Evolutionary conservation across 1,140 invertebrate species (phyloP).

Genomic region (Meloidogyne floridensis): DNA sequence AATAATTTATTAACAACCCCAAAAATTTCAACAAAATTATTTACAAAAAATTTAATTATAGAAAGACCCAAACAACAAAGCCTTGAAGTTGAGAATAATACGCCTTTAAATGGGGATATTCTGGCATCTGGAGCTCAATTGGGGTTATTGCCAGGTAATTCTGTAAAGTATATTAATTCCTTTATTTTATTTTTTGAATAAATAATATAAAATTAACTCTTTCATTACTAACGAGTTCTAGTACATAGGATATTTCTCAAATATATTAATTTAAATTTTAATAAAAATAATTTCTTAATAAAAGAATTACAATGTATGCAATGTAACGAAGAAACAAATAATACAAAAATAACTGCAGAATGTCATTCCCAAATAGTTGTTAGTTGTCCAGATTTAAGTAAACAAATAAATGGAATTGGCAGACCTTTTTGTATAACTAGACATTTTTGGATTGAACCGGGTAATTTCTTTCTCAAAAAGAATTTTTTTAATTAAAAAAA

Average conservation of each 20-base stretch:
- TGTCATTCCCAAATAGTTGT: slow-evolving; percentile 34
- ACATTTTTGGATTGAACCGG: slow-evolving; percentile 45
- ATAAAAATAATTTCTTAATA: background rate
- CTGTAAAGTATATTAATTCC: too few species aligned
- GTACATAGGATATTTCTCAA: background rate
- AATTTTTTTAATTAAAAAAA: background rate
- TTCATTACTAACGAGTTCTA: too few species aligned
- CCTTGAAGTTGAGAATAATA: background rate
- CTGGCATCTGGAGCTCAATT: slow-evolving; percentile 4
- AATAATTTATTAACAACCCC: background rate
- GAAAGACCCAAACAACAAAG: background rate
- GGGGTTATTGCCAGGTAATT: background rate
- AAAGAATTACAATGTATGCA: slow-evolving; percentile 36
- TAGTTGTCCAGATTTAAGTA: slow-evolving; percentile 29
- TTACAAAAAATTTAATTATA: background rate
- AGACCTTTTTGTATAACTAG: slow-evolving; percentile 50
- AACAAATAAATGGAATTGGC: slow-evolving; percentile 11
- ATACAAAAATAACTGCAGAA: slow-evolving; percentile 30
- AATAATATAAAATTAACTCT: too few species aligned
- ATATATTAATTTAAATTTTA: slow-evolving; percentile 23
- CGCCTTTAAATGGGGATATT: background rate
- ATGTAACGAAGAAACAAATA: slow-evolving; percentile 41
- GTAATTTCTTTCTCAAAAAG: slow-evolving; percentile 15
- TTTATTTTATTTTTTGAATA: too few species aligned
- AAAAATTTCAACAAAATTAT: slow-evolving; percentile 2